Percentiles rank a stretch among this genome's conserved stretches.
Evolutionary conservation across 1,140 invertebrate species (phyloP).

Genomic region (Metopolophium dirhodum): DNA sequence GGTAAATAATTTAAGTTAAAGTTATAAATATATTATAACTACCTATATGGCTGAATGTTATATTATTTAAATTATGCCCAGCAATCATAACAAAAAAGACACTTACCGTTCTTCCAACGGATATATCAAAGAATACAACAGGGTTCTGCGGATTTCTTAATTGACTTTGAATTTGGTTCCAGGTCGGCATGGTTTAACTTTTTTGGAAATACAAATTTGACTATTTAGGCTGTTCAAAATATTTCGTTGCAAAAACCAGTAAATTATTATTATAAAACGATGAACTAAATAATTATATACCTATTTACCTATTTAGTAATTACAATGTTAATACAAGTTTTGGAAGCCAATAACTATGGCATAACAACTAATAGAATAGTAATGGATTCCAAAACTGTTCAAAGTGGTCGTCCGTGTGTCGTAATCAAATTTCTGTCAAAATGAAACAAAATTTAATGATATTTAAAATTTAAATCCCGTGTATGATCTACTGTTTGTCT

Average conservation of each 20-base stretch:
- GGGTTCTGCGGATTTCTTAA: conserved; percentile 91
- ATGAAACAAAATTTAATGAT: background rate
- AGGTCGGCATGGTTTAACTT: conserved; percentile 76
- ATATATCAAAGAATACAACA: conserved; percentile 84
- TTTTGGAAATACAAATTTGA: background rate
- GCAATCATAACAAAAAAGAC: too few relatives aligned
- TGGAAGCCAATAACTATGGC: background rate
- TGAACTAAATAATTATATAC: too few relatives aligned
- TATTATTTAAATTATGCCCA: too few relatives aligned
- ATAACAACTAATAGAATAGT: background rate
- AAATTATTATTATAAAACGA: too few relatives aligned
- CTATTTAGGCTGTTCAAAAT: too few relatives aligned
- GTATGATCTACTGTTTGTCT: background rate
- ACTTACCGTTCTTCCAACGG: conserved; percentile 72
- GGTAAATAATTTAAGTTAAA: too few relatives aligned
- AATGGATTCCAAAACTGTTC: background rate
- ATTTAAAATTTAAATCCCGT: background rate
- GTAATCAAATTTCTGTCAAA: background rate
- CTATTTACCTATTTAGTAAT: too few relatives aligned
- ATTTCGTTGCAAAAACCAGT: too few relatives aligned
- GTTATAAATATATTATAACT: too few relatives aligned
- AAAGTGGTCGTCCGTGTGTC: background rate
- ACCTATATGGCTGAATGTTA: too few relatives aligned
- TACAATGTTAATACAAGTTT: too few relatives aligned
- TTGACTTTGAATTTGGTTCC: conserved; percentile 92